A percentile compares a stretch with the other conserved stretches of the same genome.
These are phyloP conservation scores for Margaritifera margaritifera DNA, from an alignment of 2,888 invertebrate genomes.

Conservation along the genomic window DNA sequence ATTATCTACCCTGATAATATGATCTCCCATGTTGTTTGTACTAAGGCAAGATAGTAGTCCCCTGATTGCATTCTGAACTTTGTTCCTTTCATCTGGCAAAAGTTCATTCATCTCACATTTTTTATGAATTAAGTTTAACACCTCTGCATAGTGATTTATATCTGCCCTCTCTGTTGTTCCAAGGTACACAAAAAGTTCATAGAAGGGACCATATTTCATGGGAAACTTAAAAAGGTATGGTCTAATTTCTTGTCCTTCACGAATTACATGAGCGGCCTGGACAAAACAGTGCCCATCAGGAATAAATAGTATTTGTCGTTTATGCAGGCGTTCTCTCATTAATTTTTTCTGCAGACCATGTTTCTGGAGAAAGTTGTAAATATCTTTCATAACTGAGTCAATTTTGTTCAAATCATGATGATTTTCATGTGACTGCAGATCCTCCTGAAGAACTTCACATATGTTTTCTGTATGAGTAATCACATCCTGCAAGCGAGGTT, in stretches of 20 bases:
- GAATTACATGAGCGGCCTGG: constrained; percentile 1
- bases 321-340: not conserved
- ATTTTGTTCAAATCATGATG: not conserved
- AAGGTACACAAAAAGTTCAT: constrained; percentile 9
- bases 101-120: no score
- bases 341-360: no score
- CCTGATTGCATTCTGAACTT: no score
- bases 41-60: no score
- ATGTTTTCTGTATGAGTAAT: constrained; percentile 15
- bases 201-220: constrained; percentile 3
- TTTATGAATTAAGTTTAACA: constrained; percentile 3
- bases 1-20: not conserved
- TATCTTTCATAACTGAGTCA: not conserved
- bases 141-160: constrained; percentile 7
- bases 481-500: constrained; percentile 8
- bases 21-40: no score
- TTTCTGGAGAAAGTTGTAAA: not conserved
- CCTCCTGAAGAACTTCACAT: constrained; percentile 8
- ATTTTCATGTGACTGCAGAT: not conserved
- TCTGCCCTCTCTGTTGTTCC: constrained; percentile 8
- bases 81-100: no score
- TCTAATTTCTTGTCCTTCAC: constrained; percentile 8
- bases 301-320: constrained; percentile 15
- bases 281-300: constrained; percentile 5
- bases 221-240: constrained; percentile 13